A percentile compares a stretch with the other conserved stretches of the same genome.
Conservation (phyloP, 2,797 vertebrate species). For the Pangasius sanitwongsei region DNA sequence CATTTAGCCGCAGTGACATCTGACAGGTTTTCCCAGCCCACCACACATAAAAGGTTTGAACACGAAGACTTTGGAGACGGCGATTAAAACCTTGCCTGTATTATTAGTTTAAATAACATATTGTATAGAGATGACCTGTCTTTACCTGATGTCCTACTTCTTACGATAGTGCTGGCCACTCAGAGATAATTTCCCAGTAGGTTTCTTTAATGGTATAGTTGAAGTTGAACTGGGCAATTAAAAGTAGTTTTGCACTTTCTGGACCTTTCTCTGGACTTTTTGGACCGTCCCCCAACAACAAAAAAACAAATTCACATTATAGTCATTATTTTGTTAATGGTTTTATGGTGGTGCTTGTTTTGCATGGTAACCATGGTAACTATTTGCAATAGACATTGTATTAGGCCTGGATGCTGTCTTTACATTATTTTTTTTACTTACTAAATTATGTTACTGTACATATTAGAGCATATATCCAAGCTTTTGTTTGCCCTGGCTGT, state of each 20-base stretch:
- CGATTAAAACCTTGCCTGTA: slow-evolving; percentile 55
- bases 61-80: slow-evolving; percentile 42
- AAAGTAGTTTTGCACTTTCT: slow-evolving; percentile 48
- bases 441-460: slow-evolving; percentile 15
- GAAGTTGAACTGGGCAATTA: slow-evolving; percentile 51
- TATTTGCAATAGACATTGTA: slow-evolving; percentile 33
- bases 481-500: slow-evolving; percentile 59
- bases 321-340: slow-evolving; percentile 33
- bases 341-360: slow-evolving; percentile 35
- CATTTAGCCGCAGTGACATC: neutral
- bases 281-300: slow-evolving; percentile 1
- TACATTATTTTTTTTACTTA: neutral
- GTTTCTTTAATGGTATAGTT: slow-evolving; percentile 53
- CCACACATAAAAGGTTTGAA: slow-evolving; percentile 11
- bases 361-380: slow-evolving; percentile 10
- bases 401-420: slow-evolving; percentile 8
- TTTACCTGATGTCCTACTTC: slow-evolving; percentile 52
- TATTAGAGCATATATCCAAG: slow-evolving; percentile 55
- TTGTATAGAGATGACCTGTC: slow-evolving; percentile 50
- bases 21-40: neutral
- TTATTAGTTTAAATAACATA: slow-evolving; percentile 56
- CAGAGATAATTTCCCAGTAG: slow-evolving; percentile 60
- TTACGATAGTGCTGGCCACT: slow-evolving; percentile 56
- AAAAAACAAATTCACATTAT: neutral
- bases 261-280: too few relatives aligned